phyloP scores from a whole-genome alignment of 2,113 vertebrate genomes.

The Chloropsis hardwickii region DNA sequence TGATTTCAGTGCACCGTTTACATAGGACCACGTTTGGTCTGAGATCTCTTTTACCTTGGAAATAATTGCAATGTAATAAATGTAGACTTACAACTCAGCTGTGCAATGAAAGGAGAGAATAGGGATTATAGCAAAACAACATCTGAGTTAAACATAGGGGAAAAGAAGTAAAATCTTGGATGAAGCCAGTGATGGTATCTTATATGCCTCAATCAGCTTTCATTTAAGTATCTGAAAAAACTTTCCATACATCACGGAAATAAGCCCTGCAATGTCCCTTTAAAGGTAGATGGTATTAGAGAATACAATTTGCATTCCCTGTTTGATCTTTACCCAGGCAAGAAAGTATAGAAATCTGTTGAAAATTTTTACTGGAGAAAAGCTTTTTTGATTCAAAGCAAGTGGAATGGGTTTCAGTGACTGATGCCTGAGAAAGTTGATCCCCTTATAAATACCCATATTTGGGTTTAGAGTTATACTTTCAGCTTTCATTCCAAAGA shows the following conservation, averaged over 20 bases:
- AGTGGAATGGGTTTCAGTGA: neutral
- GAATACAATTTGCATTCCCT: neutral
- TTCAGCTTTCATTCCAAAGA: neutral
- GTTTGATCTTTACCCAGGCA: neutral
- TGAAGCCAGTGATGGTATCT: neutral
- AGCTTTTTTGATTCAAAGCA: neutral
- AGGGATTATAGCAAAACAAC: neutral
- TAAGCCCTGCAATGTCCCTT: neutral
- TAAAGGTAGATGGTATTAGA: neutral
- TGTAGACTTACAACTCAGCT: constrained; percentile 18
- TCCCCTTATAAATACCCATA: neutral
- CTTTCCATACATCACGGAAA: neutral
- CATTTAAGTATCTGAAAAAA: neutral
- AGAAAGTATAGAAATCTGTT: neutral
- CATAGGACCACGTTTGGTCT: neutral
- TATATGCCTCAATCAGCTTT: neutral
- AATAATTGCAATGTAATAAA: constrained; percentile 45
- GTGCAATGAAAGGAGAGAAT: constrained; percentile 4
- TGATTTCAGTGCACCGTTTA: constrained; percentile 19
- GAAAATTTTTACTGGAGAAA: neutral
- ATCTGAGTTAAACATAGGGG: neutral
- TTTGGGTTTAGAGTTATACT: neutral
- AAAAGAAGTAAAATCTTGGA: neutral
- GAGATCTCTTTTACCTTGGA: constrained; percentile 26
- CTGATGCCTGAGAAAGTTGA: neutral